Conservation (phyloP, 2,888 invertebrate species). For the Prostheceraeus crozeri region DNA sequence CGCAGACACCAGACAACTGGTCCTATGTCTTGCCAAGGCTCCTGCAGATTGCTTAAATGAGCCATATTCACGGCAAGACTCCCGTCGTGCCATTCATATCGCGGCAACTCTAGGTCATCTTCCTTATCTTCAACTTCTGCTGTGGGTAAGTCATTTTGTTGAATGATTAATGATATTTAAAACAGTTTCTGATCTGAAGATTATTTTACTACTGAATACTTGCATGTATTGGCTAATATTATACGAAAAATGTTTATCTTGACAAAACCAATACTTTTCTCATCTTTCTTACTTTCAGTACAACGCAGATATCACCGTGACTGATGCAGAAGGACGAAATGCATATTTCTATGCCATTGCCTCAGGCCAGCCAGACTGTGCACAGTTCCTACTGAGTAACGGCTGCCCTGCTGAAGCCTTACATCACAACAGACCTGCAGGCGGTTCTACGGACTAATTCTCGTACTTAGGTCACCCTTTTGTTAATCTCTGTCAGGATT, state of each 20-base stretch:
- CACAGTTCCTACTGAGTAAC: conserved; percentile 63
- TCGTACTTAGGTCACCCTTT: no score
- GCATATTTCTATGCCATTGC: conserved; percentile 72
- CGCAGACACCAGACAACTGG: conserved; percentile 58
- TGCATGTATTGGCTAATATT: no score
- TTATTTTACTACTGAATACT: no score
- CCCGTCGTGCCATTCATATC: conserved; percentile 74
- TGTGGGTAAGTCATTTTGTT: conserved; percentile 81
- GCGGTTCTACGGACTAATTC: no score
- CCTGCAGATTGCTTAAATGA: conserved; percentile 65
- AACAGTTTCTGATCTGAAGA: no score
- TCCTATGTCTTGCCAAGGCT: conserved; percentile 60
- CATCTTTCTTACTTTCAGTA: no score
- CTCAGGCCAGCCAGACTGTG: conserved; percentile 63
- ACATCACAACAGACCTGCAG: no score
- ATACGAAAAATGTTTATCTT: no score
- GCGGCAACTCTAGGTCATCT: conserved; percentile 74
- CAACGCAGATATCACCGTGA: conserved; percentile 53
- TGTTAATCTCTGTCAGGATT: no score
- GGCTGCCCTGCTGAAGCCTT: conserved; percentile 61
- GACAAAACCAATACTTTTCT: not conserved
- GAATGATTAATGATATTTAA: no score
- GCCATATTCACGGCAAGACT: conserved; percentile 68
- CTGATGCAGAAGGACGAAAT: conserved; percentile 76
- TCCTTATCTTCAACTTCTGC: conserved; percentile 78